These are phyloP conservation scores for Ceratina calcarata DNA, from an alignment of 1,140 invertebrate genomes.

Conservation along the genomic window DNA sequence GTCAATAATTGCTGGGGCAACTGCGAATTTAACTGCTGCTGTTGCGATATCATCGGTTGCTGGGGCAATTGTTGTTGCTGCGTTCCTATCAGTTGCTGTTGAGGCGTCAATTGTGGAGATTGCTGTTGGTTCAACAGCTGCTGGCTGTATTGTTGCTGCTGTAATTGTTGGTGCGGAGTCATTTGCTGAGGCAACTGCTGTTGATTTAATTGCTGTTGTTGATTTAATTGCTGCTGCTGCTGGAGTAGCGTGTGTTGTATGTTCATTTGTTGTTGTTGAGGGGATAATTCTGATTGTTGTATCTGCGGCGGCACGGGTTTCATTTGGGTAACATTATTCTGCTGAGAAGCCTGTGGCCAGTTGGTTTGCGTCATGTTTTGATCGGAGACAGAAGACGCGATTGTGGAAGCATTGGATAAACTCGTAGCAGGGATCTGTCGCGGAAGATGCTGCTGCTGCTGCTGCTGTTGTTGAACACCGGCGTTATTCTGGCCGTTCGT, in stretches of 20 bases:
- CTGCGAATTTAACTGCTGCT: constrained; percentile 67
- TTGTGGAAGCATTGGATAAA: constrained; percentile 73
- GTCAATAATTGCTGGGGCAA: constrained; percentile 41
- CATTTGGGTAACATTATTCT: constrained; percentile 73
- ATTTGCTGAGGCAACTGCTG: background rate
- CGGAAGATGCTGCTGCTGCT: constrained; percentile 53
- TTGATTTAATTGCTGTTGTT: constrained; percentile 60
- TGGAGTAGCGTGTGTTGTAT: constrained; percentile 74
- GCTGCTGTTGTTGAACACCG: constrained; percentile 44
- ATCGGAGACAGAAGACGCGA: constrained; percentile 75
- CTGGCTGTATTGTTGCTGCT: constrained; percentile 72
- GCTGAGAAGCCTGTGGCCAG: constrained; percentile 75
- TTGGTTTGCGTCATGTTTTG: constrained; percentile 77
- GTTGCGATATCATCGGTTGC: constrained; percentile 47
- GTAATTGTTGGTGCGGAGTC: constrained; percentile 62
- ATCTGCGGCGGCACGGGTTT: constrained; percentile 67
- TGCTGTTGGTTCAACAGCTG: constrained; percentile 76
- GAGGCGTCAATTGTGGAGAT: constrained; percentile 60
- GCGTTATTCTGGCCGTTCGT: constrained; percentile 62
- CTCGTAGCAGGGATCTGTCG: constrained; percentile 76
- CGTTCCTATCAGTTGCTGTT: constrained; percentile 61
- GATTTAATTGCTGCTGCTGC: constrained; percentile 71
- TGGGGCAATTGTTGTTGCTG: constrained; percentile 61
- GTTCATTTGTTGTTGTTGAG: constrained; percentile 73
- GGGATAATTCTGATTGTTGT: constrained; percentile 44